A percentile compares a stretch with the other conserved stretches of the same genome.
phyloP scores from a whole-genome alignment of 92 coral and sea anemone genomes.

The Porites lobata region DNA sequence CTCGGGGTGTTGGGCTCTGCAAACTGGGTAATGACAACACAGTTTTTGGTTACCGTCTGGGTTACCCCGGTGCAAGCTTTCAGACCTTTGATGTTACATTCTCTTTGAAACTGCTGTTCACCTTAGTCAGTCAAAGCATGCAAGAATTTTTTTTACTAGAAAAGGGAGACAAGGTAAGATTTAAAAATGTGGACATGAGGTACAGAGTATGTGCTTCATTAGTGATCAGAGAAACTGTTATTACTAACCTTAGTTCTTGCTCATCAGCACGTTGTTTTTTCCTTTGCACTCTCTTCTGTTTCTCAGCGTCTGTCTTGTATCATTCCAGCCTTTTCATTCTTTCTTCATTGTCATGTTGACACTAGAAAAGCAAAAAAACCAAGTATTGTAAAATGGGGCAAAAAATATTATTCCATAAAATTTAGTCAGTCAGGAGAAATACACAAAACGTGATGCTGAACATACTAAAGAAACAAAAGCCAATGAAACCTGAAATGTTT shows the following conservation, averaged over 20 bases:
- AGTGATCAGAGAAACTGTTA: too few species aligned
- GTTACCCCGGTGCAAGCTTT: constrained; percentile 2
- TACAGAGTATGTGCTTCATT: too few species aligned
- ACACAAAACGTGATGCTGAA: background rate
- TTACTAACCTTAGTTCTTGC: too few species aligned
- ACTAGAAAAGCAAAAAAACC: constrained; percentile 9
- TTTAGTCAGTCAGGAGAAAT: background rate
- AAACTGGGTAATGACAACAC: too few species aligned
- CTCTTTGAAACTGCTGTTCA: background rate
- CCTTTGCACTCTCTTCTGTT: constrained; percentile 7
- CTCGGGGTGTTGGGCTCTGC: too few species aligned
- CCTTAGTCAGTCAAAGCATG: constrained; percentile 2
- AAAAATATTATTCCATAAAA: background rate
- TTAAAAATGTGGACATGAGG: too few species aligned
- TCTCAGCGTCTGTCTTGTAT: constrained; percentile 19
- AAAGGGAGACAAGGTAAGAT: too few species aligned
- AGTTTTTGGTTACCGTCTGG: background rate
- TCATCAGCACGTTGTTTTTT: too few species aligned
- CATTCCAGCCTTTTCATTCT: constrained; percentile 31
- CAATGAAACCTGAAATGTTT: background rate
- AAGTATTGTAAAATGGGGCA: background rate
- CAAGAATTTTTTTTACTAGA: background rate
- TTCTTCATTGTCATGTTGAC: constrained; percentile 38
- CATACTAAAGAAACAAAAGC: constrained; percentile 1
- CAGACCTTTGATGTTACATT: background rate